Evolutionary conservation across 2,797 vertebrate species (phyloP), one percentile per base, ranked within the genome.

Genomic region (Hapalemur alaotrensis): DNA sequence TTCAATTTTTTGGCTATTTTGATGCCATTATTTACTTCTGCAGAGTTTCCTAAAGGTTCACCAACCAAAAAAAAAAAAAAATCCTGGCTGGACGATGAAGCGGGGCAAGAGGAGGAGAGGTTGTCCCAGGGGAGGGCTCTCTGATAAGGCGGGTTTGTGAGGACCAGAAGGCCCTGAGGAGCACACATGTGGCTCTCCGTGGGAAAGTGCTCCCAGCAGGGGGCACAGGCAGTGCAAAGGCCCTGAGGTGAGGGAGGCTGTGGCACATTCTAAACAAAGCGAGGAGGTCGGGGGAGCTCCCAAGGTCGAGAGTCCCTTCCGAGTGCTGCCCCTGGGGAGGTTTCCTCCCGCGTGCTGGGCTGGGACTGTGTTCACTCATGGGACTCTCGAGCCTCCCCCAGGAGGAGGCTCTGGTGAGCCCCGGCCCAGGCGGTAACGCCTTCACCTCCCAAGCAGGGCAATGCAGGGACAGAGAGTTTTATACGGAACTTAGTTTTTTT

Each of bases 101-200:
- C 30, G 0, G 2, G 61, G 11, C 22, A 65, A 32, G 22, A 2
- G 1, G 52, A 18, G 7, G 54, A 15, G 57, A 17, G 6, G 32
- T 12, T 41, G 5, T 15, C 50, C 12, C 48, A 35, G 67, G 70
- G 52, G 59, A 17, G 48, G 30, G 12, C 41, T 82, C 17, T 52
- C 48, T 48, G n/a, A n/a, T 28, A 43, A 80, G 46, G 63, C 13
- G 14, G 18, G 14, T 25, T 12, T 15, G 5, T 32, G 14, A 38
- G 43, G 30, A 69, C 20, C 12, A 32, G 73, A 63, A 63, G 50
- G 72, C 15, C 25, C 73, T 15, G 32, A 22, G 11, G 43, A 28
- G n/a, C 46, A 7, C 30, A 52, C 2, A 0, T 4, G 54, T 4
- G 20, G 23, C 22, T 76, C 23, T 32, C 30, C 0, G 2, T 9